A percentile compares a stretch with the other conserved stretches of the same genome.
Conservation (phyloP, 2,888 invertebrate genomes). For the Ptychoptera albimana region DNA sequence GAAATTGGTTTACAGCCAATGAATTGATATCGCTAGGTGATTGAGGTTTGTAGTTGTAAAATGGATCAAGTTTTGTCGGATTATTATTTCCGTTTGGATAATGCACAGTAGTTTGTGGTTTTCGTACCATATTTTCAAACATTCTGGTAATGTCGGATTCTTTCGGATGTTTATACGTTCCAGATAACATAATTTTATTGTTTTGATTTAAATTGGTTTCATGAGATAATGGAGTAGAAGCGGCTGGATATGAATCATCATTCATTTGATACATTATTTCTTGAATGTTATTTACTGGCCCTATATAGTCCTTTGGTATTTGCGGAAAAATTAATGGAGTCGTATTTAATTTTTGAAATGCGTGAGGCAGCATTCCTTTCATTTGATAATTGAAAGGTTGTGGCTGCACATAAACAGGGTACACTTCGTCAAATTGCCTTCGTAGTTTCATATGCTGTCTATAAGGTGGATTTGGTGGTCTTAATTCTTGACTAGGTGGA, state of each 20-base stretch:
- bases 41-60: constrained; percentile 53
- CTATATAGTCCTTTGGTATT: constrained; percentile 4
- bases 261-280: constrained; percentile 21
- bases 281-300: constrained; percentile 23
- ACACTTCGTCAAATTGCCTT: constrained; percentile 9
- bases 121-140: constrained; percentile 16
- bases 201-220: constrained; percentile 21
- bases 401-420: constrained; percentile 15
- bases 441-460: not conserved
- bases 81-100: not conserved
- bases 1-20: constrained; percentile 39
- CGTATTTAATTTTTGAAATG: constrained; percentile 19
- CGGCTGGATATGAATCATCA: constrained; percentile 6
- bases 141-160: constrained; percentile 25
- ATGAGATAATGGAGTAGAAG: constrained; percentile 12
- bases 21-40: constrained; percentile 59
- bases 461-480: not conserved
- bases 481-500: not conserved
- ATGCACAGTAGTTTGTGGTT: constrained; percentile 4
- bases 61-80: constrained; percentile 35
- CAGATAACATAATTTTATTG: constrained; percentile 20
- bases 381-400: constrained; percentile 27
- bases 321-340: not conserved
- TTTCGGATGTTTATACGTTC: constrained; percentile 25
- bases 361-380: constrained; percentile 23